Evolutionary conservation across 2,888 invertebrate genomes (phyloP).

Genomic region (Glaucopsyche alexis): DNA sequence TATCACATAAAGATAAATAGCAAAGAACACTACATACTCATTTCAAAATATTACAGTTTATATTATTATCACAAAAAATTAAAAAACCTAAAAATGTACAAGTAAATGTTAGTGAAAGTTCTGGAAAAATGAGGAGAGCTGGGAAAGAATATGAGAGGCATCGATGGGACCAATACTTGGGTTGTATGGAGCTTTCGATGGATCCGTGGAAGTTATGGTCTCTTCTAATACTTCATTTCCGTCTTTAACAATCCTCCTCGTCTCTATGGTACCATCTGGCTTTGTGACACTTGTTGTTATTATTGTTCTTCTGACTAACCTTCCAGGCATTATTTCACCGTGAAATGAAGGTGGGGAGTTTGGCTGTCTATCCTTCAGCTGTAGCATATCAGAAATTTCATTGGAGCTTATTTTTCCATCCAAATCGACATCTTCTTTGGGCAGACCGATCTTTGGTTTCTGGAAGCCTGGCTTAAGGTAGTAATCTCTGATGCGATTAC

Average conservation of each 20-base stretch:
- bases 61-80: constrained; percentile 36
- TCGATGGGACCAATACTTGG: constrained; percentile 52
- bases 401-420: constrained; percentile 70
- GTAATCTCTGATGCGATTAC: constrained; percentile 61
- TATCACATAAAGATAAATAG: not conserved
- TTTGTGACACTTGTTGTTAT: constrained; percentile 70
- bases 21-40: not conserved
- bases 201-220: constrained; percentile 40
- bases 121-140: constrained; percentile 60
- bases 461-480: constrained; percentile 71
- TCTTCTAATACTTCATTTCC: constrained; percentile 68
- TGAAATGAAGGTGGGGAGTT: constrained; percentile 50
- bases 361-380: constrained; percentile 52
- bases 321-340: constrained; percentile 57
- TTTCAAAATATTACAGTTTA: not conserved
- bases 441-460: constrained; percentile 47
- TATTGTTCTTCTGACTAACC: constrained; percentile 66
- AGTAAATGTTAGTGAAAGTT: constrained; percentile 54
- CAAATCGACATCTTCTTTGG: constrained; percentile 60
- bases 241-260: constrained; percentile 64
- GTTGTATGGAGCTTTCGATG: constrained; percentile 44
- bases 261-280: constrained; percentile 67
- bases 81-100: constrained; percentile 27
- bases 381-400: constrained; percentile 66
- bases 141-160: constrained; percentile 54